phyloP scores from a whole-genome alignment of 2,888 invertebrate species.

The Bellardia bayeri region DNA sequence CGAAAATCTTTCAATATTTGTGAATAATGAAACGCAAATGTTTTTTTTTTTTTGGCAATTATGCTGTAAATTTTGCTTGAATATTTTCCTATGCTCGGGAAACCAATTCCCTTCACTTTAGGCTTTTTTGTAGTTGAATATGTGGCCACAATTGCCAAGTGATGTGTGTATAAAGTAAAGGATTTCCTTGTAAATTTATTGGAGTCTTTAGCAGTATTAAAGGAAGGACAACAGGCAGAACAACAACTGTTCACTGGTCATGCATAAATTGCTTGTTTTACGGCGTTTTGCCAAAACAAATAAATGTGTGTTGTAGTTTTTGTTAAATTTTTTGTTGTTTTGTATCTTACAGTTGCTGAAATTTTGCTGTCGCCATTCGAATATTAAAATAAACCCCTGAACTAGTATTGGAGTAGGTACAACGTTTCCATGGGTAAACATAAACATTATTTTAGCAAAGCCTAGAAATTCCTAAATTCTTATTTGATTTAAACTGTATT shows the following conservation, averaged over 20 bases:
- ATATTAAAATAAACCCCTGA: slow-evolving; percentile 13
- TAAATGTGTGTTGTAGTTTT: background rate
- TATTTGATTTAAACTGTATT: too few species aligned
- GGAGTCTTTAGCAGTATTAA: background rate
- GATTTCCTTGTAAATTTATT: slow-evolving; percentile 22
- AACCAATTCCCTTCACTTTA: too few species aligned
- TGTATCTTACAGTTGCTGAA: slow-evolving; percentile 29
- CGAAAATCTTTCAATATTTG: too few species aligned
- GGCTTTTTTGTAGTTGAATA: background rate
- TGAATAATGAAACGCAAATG: too few species aligned
- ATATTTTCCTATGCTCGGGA: too few species aligned
- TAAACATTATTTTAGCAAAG: background rate
- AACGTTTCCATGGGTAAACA: slow-evolving; percentile 9
- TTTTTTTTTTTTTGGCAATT: too few species aligned
- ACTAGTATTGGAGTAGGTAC: background rate
- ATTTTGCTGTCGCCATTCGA: slow-evolving; percentile 55
- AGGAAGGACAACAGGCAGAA: slow-evolving; percentile 44
- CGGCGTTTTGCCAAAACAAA: slow-evolving; percentile 62
- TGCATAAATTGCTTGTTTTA: slow-evolving; percentile 53
- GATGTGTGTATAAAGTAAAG: slow-evolving; percentile 6
- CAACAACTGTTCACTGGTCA: slow-evolving; percentile 60
- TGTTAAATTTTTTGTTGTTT: slow-evolving; percentile 11
- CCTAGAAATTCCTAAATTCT: too few species aligned
- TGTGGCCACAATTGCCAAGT: background rate
- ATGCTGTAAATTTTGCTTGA: background rate